These are phyloP conservation scores for Chrysoperla carnea DNA, from an alignment of 1,140 invertebrate genomes.

Conservation along the genomic window DNA sequence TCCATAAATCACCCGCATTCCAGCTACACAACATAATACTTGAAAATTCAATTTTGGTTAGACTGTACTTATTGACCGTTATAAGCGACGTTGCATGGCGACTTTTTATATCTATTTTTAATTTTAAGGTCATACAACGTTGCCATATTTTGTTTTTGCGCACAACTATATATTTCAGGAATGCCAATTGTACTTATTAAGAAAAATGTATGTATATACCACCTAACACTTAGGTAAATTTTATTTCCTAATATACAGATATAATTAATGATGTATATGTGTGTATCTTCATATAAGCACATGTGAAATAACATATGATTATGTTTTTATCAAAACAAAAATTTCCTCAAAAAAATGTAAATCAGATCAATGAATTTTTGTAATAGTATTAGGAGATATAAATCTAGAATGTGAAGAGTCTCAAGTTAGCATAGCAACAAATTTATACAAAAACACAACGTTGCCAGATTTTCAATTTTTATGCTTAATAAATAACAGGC, in stretches of 20 bases:
- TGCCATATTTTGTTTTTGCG: background rate
- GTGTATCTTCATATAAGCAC: background rate
- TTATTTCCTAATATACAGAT: background rate
- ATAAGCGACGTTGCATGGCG: background rate
- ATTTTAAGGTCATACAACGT: background rate
- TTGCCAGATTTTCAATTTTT: background rate
- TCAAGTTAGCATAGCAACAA: no score
- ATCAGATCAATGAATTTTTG: no score
- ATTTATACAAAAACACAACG: no score
- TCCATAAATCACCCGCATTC: no score
- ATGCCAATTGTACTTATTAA: no score
- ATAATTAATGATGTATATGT: background rate
- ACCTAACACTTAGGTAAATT: background rate
- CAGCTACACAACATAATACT: no score
- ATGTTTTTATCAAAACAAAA: no score
- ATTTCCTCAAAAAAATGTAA: no score
- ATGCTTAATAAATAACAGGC: background rate
- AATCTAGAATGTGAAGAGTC: no score
- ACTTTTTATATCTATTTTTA: background rate
- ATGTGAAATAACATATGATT: background rate
- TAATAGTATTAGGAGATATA: no score
- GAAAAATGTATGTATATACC: background rate
- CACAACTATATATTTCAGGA: no score
- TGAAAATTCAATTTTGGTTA: background rate
- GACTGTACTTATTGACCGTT: background rate